These are phyloP conservation scores for Alviniconcha marisindica DNA, from an alignment of 1,140 invertebrate genomes.

Conservation along the genomic window DNA sequence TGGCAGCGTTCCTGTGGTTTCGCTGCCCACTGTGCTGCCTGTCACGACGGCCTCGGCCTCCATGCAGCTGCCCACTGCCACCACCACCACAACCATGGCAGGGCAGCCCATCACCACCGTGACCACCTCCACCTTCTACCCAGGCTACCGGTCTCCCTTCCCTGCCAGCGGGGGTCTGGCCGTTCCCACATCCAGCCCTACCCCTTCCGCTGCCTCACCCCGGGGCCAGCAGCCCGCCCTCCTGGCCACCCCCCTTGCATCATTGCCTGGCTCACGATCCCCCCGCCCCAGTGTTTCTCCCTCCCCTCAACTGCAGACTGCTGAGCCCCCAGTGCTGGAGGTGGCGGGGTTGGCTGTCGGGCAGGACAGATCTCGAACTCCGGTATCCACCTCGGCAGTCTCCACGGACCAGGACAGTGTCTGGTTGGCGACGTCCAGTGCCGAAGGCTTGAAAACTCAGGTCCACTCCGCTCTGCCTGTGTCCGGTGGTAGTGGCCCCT, in stretches of 20 bases:
- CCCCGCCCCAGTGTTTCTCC: not conserved
- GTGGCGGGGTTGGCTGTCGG: not conserved
- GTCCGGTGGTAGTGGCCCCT: too few relatives aligned
- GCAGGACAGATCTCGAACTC: not conserved
- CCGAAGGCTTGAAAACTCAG: too few relatives aligned
- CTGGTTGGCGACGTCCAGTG: not conserved
- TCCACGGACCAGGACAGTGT: not conserved
- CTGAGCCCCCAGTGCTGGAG: not conserved
- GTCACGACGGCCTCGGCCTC: constrained; percentile 30
- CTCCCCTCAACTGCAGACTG: constrained; percentile 8
- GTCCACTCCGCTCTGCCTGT: too few relatives aligned
- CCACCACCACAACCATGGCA: constrained; percentile 31
- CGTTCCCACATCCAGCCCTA: not conserved
- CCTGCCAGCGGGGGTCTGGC: not conserved
- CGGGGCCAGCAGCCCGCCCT: not conserved
- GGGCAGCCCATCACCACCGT: not conserved
- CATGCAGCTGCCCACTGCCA: constrained; percentile 27
- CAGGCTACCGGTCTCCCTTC: not conserved
- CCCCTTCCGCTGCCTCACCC: not conserved
- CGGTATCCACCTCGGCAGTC: too few relatives aligned
- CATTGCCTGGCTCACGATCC: constrained; percentile 12
- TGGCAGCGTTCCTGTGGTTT: not conserved
- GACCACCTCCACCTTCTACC: constrained; percentile 17
- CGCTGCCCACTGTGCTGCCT: not conserved
- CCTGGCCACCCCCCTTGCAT: not conserved